Evolutionary conservation across 1,140 invertebrate genomes (phyloP).

Genomic region (Lerema accius): DNA sequence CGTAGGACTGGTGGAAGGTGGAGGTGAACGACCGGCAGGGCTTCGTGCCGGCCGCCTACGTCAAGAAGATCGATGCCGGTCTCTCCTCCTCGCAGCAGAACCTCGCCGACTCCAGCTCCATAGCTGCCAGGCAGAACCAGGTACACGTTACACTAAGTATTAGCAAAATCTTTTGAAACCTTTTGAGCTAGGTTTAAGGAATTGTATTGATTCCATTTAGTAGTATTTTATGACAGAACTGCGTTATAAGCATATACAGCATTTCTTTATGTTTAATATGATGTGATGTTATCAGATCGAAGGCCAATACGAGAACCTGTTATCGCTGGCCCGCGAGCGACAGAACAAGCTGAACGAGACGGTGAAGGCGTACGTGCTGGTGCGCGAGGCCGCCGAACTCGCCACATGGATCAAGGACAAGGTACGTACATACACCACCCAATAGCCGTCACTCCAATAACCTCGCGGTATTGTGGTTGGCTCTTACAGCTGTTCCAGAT

Average conservation of each 20-base stretch:
- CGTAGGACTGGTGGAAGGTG: conserved; percentile 99
- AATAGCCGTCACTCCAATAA: no score
- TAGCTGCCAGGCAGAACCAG: conserved; percentile 96
- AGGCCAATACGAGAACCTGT: conserved; percentile 94
- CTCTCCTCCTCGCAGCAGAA: conserved; percentile 98
- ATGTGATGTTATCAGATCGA: conserved; percentile 86
- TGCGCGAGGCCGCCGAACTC: conserved; percentile 98
- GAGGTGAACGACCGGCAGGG: conserved; percentile 99
- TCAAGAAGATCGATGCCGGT: conserved; percentile 97
- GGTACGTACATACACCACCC: no score
- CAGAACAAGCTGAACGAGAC: conserved; percentile 98
- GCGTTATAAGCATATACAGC: no score
- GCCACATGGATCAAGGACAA: conserved; percentile 99
- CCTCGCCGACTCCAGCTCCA: conserved; percentile 95
- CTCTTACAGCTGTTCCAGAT: no score
- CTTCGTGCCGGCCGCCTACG: conserved; percentile 99
- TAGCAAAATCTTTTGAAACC: not conserved
- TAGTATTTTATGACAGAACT: no score
- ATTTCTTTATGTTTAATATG: no score
- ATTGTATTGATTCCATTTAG: no score
- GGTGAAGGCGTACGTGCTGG: conserved; percentile 98
- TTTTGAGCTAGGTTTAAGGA: no score
- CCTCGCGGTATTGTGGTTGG: no score
- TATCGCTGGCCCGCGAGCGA: conserved; percentile 94
- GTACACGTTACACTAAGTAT: no score